Base-by-base conservation (phyloP, 2,888 invertebrate species). In the Spodoptera exigua region DNA sequence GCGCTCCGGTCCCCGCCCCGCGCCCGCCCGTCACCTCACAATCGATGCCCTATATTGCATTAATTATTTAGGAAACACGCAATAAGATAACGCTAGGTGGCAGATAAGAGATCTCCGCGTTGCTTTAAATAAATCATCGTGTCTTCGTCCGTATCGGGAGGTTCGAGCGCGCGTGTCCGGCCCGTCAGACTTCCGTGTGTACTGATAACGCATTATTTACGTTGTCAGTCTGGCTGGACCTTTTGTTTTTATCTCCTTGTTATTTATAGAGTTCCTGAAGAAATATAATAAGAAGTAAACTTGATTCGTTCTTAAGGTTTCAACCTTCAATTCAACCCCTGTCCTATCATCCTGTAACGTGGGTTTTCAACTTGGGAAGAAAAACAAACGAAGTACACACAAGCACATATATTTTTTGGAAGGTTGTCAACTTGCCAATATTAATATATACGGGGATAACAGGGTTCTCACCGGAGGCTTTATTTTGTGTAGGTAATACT, bases 51-150 rank as follows among this genome's bases (percentile, higher is more conserved):
- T 93, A 93, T 93, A 93, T 93, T 94, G 94, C 94, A 94, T 94
- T 94, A 94, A 94, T 94, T 94, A 94, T 94, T 94, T 93, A 93
- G 93, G 93, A 94, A 94, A 93, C 94, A 94, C 94, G 94, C 94
- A 93, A 94, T 94, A 93, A 93, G 93, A 94, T 94, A 94, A 93
- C 93, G 90, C 89, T 87, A 93, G 92, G 90, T 92, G 92, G 89
- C 90, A 93, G 94, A 93, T 93, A 93, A 93, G 89, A 89, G 91
- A 91, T 91, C 91, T 84, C 77, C 82, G 80, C 84, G 83, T 83
- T 84, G 85, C 80, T 91, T 90, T 90, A 91, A 91, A 92, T 91
- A 91, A 91, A 92, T 92, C 91, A 91, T 90, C 85, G 61, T 72
- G 83, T 84, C 81, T 82, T 80, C 80, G 78, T 73, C 70, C 62